These are phyloP conservation scores for Dicerorhinus sumatrensis DNA, from an alignment of 2,113 vertebrate genomes.

Conservation along the genomic window DNA sequence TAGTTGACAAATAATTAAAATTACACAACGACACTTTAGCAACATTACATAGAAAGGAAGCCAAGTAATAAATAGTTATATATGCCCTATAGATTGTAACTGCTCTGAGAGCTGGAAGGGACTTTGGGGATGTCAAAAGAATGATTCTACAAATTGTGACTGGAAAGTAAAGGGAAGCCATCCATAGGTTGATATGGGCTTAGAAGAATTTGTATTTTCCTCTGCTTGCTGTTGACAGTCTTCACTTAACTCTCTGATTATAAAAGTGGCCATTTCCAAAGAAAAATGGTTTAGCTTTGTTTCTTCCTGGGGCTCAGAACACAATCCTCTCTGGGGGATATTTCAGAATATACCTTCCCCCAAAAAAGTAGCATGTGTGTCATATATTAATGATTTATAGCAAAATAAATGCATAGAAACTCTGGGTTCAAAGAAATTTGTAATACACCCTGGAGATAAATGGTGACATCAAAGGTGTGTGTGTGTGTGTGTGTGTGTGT, in stretches of 20 bases:
- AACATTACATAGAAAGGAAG: constrained; percentile 35
- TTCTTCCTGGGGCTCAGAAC: constrained; percentile 23
- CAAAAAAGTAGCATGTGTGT: background rate
- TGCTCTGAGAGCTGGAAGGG: background rate
- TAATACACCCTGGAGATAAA: constrained; percentile 26
- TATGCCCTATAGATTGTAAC: background rate
- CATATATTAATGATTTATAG: constrained; percentile 25
- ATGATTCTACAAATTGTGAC: background rate
- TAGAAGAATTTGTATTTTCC: constrained; percentile 37
- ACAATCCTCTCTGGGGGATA: background rate
- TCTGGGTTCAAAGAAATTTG: constrained; percentile 51
- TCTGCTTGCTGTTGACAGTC: background rate
- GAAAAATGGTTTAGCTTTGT: constrained; percentile 44
- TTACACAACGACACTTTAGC: constrained; percentile 3
- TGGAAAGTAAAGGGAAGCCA: background rate
- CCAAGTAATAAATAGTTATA: background rate
- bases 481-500: background rate
- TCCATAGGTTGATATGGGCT: background rate
- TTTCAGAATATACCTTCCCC: background rate
- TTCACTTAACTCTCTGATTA: constrained; percentile 25
- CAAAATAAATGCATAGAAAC: constrained; percentile 51
- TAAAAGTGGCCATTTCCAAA: constrained; percentile 16
- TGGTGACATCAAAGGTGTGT: background rate
- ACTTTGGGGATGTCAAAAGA: constrained; percentile 30
- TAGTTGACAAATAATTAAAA: constrained; percentile 28